Evolutionary conservation across 2,888 invertebrate genomes (phyloP).

Genomic region (Herminia tarsipennalis): DNA sequence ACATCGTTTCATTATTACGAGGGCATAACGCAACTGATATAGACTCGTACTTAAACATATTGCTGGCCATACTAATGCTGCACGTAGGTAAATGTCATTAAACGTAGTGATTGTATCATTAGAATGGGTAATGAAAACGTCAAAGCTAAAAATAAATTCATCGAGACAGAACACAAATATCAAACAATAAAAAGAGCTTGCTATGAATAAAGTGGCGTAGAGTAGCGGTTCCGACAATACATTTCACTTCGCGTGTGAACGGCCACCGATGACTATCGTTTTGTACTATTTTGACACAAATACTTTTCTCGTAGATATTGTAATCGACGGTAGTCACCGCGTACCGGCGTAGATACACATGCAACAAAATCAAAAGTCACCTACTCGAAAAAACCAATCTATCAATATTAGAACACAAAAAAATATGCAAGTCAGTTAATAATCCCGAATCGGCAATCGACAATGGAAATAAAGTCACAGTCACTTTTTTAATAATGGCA

Average conservation of each 20-base stretch:
- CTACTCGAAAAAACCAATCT: constrained; percentile 82
- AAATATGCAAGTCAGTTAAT: constrained; percentile 86
- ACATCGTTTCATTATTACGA: constrained; percentile 55
- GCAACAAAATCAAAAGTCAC: constrained; percentile 75
- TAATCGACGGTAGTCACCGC: constrained; percentile 67
- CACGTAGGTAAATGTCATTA: constrained; percentile 9
- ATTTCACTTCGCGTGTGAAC: constrained; percentile 71
- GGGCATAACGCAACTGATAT: constrained; percentile 38
- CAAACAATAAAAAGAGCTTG: constrained; percentile 51
- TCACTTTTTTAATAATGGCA: constrained; percentile 86
- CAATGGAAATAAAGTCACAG: constrained; percentile 85
- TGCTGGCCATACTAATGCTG: constrained; percentile 12
- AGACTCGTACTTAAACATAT: constrained; percentile 14
- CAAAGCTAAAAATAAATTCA: constrained; percentile 56
- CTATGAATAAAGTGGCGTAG: constrained; percentile 60
- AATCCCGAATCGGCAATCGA: constrained; percentile 84
- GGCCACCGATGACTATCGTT: constrained; percentile 71
- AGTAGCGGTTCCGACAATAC: constrained; percentile 63
- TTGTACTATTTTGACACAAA: constrained; percentile 74
- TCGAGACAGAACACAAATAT: constrained; percentile 54
- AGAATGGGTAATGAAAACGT: constrained; percentile 56
- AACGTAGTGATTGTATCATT: constrained; percentile 31
- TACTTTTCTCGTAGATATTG: constrained; percentile 69
- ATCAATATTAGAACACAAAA: constrained; percentile 86
- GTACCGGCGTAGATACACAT: constrained; percentile 58